phyloP scores from a whole-genome alignment of 2,888 invertebrate species.

The Diloba caeruleocephala region DNA sequence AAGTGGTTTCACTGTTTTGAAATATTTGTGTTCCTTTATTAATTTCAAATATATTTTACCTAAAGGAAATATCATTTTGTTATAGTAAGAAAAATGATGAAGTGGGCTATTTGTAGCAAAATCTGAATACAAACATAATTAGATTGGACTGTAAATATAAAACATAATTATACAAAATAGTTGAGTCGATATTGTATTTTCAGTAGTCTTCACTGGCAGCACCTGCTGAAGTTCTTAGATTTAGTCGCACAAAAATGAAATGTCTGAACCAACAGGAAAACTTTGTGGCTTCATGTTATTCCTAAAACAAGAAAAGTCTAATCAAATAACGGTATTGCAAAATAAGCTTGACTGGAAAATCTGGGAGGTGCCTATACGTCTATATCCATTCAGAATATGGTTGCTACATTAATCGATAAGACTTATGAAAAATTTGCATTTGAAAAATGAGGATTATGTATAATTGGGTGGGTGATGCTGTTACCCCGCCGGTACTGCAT shows the following conservation, averaged over 20 bases:
- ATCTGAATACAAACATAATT: too few relatives aligned
- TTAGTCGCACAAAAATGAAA: slow-evolving; percentile 85
- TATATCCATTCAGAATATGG: too few relatives aligned
- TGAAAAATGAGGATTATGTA: too few relatives aligned
- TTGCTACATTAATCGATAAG: too few relatives aligned
- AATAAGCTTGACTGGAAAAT: neutral
- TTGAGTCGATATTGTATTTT: slow-evolving; percentile 11
- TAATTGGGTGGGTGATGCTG: too few relatives aligned
- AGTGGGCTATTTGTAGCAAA: too few relatives aligned
- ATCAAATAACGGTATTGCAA: neutral
- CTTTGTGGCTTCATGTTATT: slow-evolving; percentile 83
- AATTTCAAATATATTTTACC: slow-evolving; percentile 38
- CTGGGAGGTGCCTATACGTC: neutral
- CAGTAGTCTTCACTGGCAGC: neutral
- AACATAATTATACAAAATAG: slow-evolving; percentile 21
- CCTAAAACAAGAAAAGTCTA: slow-evolving; percentile 77
- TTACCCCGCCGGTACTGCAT: too few relatives aligned
- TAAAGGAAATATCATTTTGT: slow-evolving; percentile 17
- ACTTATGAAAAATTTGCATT: too few relatives aligned
- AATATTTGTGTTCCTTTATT: slow-evolving; percentile 36
- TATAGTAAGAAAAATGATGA: slow-evolving; percentile 14
- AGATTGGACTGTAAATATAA: slow-evolving; percentile 14
- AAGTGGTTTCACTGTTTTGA: slow-evolving; percentile 44
- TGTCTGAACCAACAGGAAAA: slow-evolving; percentile 86
- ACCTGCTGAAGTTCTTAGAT: slow-evolving; percentile 27